A percentile compares a stretch with the other conserved stretches of the same genome.
These are phyloP conservation scores for Eubucco bourcierii DNA, from an alignment of 2,113 vertebrate genomes.

Conservation along the genomic window DNA sequence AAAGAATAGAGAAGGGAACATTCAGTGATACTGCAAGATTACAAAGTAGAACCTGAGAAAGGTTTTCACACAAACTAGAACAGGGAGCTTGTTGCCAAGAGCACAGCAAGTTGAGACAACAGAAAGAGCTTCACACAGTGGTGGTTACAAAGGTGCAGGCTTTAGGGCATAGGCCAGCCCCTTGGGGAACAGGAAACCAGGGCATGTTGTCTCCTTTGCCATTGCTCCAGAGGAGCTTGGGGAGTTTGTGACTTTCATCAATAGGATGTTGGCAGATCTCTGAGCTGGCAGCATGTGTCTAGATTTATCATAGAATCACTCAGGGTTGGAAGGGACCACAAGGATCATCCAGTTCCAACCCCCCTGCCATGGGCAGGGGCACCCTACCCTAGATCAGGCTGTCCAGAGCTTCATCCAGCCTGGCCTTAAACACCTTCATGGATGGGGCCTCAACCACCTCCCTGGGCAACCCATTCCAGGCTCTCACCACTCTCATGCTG, in stretches of 20 bases:
- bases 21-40: neutral
- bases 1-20: neutral
- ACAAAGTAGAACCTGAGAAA: slow-evolving; percentile 5
- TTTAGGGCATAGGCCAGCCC: neutral
- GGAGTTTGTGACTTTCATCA: neutral
- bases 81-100: neutral
- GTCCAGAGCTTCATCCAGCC: too few species aligned
- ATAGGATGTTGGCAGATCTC: neutral
- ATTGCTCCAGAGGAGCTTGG: neutral
- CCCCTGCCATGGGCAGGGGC: too few species aligned
- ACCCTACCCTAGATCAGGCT: too few species aligned
- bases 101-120: neutral
- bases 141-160: neutral
- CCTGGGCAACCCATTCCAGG: too few species aligned
- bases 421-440: too few species aligned
- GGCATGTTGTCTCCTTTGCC: neutral
- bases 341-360: too few species aligned
- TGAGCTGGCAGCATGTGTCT: neutral
- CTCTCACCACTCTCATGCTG: too few species aligned
- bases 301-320: too few species aligned
- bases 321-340: too few species aligned
- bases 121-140: neutral
- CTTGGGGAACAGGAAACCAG: neutral
- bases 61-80: slow-evolving; percentile 15
- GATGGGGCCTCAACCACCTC: too few species aligned